Conservation (phyloP, 2,888 invertebrate species). For the Eueremaeus valkanovi region DNA sequence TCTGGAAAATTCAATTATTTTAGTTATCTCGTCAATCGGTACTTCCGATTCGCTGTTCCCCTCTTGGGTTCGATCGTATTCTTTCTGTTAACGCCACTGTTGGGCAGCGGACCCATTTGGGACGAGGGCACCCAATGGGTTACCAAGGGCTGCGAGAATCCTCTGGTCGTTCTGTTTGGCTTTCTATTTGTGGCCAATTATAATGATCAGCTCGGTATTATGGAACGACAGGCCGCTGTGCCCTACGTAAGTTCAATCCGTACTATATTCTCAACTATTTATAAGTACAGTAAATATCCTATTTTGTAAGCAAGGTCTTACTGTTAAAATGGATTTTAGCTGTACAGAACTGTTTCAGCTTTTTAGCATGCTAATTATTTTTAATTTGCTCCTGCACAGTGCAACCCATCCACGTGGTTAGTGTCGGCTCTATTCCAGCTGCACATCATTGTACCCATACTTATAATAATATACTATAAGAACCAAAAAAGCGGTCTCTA, state of each 20-base stretch:
- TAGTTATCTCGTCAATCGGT: slow-evolving; percentile 26
- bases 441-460: slow-evolving; percentile 24
- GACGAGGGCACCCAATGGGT: slow-evolving; percentile 39
- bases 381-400: no score
- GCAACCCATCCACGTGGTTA: slow-evolving; percentile 38
- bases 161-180: not conserved
- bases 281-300: no score
- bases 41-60: slow-evolving; percentile 32
- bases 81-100: slow-evolving; percentile 26
- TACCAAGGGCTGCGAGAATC: slow-evolving; percentile 14
- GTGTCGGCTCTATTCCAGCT: slow-evolving; percentile 38
- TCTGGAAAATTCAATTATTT: slow-evolving; percentile 37
- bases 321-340: no score
- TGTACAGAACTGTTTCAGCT: no score
- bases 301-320: no score
- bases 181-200: slow-evolving; percentile 37
- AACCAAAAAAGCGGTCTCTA: not conserved
- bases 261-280: no score
- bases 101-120: slow-evolving; percentile 40
- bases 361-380: no score
- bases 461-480: slow-evolving; percentile 26
- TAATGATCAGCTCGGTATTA: slow-evolving; percentile 35
- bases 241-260: slow-evolving; percentile 38
- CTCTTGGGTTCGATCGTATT: slow-evolving; percentile 38
- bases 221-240: slow-evolving; percentile 12